phyloP scores from a whole-genome alignment of 2,797 vertebrate species.

The Gymnodraco acuticeps region DNA sequence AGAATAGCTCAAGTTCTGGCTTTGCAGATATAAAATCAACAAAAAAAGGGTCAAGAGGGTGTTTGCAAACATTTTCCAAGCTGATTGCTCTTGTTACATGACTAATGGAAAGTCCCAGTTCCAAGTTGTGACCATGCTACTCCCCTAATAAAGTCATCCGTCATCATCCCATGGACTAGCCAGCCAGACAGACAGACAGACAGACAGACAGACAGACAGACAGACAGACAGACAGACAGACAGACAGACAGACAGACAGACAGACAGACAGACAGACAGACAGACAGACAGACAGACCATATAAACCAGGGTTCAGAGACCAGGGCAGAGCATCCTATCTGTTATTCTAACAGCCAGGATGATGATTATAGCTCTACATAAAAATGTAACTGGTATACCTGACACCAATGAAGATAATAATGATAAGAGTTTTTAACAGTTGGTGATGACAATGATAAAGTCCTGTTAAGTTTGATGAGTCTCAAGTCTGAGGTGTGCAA shows the following conservation, averaged over 20 bases:
- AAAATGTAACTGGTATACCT: conserved; percentile 47
- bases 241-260: conserved; percentile 81
- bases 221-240: conserved; percentile 81
- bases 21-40: conserved; percentile 70
- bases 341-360: conserved; percentile 44
- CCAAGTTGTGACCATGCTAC: conserved; percentile 74
- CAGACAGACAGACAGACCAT: conserved; percentile 80
- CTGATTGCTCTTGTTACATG: conserved; percentile 80
- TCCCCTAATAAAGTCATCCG: conserved; percentile 84
- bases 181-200: conserved; percentile 82
- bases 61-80: conserved; percentile 77
- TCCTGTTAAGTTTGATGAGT: conserved; percentile 52
- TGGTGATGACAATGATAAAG: conserved; percentile 58
- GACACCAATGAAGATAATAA: conserved; percentile 53
- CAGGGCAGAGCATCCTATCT: conserved; percentile 72
- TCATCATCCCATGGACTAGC: conserved; percentile 75
- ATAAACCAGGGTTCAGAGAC: conserved; percentile 82
- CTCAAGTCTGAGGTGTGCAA: conserved; percentile 60
- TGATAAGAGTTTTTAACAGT: conserved; percentile 58
- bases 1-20: conserved; percentile 35
- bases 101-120: conserved; percentile 85
- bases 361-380: conserved; percentile 42
- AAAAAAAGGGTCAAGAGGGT: conserved; percentile 60
- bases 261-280: conserved; percentile 81
- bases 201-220: conserved; percentile 81